Conservation (phyloP, 2,888 invertebrate species). For the Melikaiella ostensackeni region DNA sequence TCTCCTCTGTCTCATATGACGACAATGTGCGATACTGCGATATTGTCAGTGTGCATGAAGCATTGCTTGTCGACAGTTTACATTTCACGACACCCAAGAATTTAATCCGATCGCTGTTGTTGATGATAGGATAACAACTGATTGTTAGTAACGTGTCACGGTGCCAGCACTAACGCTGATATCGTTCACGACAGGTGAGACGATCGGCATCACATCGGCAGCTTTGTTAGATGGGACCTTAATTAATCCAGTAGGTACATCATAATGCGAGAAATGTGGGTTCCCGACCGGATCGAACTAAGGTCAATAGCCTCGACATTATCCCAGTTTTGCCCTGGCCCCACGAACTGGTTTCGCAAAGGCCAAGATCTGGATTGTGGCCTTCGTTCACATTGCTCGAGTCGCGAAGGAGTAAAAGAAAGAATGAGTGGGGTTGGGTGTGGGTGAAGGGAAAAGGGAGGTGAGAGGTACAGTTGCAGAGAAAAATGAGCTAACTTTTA, state of each 20-base stretch:
- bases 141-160: conserved; percentile 39
- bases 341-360: conserved; percentile 66
- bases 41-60: neutral
- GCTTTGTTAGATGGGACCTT: conserved; percentile 45
- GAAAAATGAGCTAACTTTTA: neutral
- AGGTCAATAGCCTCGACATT: conserved; percentile 62
- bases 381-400: conserved; percentile 57
- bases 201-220: conserved; percentile 46
- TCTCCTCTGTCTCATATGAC: neutral
- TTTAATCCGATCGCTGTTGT: neutral
- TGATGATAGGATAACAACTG: conserved; percentile 29
- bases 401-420: conserved; percentile 24
- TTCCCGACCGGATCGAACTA: conserved; percentile 51
- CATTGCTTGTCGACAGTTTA: conserved; percentile 9
- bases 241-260: conserved; percentile 51
- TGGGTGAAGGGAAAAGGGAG: neutral
- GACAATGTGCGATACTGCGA: neutral
- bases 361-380: conserved; percentile 71
- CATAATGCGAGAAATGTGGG: conserved; percentile 52
- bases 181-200: conserved; percentile 47
- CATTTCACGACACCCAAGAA: conserved; percentile 3
- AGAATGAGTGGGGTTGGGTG: conserved; percentile 11
- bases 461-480: neutral
- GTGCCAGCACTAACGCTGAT: conserved; percentile 43
- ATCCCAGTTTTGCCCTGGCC: conserved; percentile 53